phyloP scores from a whole-genome alignment of 2,113 vertebrate species.

The Thamnophis sirtalis region DNA sequence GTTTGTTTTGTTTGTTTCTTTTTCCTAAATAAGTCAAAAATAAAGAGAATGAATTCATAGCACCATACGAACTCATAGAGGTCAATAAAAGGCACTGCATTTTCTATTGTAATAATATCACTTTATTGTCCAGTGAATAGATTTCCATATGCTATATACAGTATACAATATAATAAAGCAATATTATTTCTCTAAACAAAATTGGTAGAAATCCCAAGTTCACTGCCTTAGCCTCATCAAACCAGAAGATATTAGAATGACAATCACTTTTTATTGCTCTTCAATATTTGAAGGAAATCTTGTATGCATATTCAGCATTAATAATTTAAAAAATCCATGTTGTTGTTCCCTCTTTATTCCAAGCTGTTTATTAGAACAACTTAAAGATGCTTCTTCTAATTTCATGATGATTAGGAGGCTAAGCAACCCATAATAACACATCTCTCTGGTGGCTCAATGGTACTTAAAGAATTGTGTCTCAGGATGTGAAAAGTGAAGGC shows the following conservation, averaged over 20 bases:
- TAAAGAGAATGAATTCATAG: background rate
- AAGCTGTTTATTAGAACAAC: background rate
- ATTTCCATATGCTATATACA: background rate
- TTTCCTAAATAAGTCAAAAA: too few species aligned
- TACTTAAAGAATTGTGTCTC: slow-evolving; percentile 16
- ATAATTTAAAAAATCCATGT: background rate
- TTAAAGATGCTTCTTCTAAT: background rate
- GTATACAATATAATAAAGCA: background rate
- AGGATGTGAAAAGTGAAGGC: slow-evolving; percentile 25
- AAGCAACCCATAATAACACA: background rate
- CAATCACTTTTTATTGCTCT: background rate
- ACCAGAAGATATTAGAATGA: background rate
- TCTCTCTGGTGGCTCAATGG: slow-evolving; percentile 40
- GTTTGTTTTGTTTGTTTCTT: too few species aligned
- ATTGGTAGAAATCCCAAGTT: background rate
- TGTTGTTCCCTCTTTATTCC: background rate
- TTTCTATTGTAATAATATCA: background rate
- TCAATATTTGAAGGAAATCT: background rate
- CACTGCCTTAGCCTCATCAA: background rate
- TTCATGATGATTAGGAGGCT: slow-evolving; percentile 1
- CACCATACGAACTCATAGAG: background rate
- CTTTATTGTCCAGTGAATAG: background rate
- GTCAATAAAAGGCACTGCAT: background rate
- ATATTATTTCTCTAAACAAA: background rate
- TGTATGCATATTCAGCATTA: background rate